phyloP scores from a whole-genome alignment of 2,797 vertebrate species.

The Gadopsis bispinosus region DNA sequence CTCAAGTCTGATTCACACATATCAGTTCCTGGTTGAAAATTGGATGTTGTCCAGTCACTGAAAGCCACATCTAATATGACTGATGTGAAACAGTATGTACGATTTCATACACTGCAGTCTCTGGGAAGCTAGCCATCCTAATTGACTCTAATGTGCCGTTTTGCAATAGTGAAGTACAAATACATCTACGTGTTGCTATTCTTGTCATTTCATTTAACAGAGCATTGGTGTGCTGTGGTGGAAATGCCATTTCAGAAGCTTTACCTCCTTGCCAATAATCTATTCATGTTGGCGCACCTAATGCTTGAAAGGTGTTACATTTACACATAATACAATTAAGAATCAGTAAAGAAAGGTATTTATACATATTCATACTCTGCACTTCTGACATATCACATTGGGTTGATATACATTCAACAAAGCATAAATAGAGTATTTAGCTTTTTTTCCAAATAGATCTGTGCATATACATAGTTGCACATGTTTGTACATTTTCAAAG shows the following conservation, averaged over 20 bases:
- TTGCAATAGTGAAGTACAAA: slow-evolving; percentile 1
- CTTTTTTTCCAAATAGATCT: slow-evolving; percentile 2
- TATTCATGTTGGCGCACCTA: slow-evolving; percentile 18
- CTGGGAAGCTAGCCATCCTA: slow-evolving; percentile 10
- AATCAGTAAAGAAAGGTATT: neutral
- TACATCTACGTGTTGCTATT: slow-evolving; percentile 22
- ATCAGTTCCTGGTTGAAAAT: neutral
- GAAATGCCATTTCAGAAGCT: slow-evolving; percentile 26
- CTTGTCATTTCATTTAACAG: slow-evolving; percentile 16
- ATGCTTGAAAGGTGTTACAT: slow-evolving; percentile 11
- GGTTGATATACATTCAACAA: neutral
- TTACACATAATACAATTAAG: slow-evolving; percentile 13
- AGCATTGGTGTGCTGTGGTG: neutral
- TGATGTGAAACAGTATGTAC: neutral
- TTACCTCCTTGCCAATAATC: slow-evolving; percentile 21
- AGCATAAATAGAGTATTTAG: neutral
- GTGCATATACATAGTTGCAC: neutral
- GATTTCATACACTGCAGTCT: slow-evolving; percentile 8
- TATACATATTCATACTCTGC: neutral
- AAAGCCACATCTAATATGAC: neutral
- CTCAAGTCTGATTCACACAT: slow-evolving; percentile 20
- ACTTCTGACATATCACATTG: neutral
- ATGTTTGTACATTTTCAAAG: neutral
- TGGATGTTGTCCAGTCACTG: slow-evolving; percentile 2
- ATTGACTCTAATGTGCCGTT: neutral